These are phyloP conservation scores for Hydrotaea diabolus DNA, from an alignment of 2,888 invertebrate genomes.

Conservation along the genomic window DNA sequence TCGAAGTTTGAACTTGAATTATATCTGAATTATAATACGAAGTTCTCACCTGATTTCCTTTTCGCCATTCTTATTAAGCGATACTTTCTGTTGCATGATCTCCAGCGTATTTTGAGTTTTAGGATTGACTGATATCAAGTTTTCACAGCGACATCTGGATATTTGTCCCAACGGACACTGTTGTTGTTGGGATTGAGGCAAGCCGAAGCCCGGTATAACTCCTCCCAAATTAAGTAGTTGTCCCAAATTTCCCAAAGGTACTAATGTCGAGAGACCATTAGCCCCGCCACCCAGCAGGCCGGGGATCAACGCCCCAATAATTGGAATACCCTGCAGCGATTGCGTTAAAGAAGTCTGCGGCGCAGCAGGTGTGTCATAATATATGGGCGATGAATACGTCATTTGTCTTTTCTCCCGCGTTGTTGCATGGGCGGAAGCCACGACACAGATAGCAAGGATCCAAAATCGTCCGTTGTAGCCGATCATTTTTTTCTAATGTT, in stretches of 20 bases:
- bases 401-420: constrained; percentile 38
- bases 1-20: too few relatives aligned
- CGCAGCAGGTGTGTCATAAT: constrained; percentile 34
- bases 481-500: constrained; percentile 45
- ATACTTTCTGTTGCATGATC: constrained; percentile 72
- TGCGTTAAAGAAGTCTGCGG: too few relatives aligned
- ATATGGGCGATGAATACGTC: constrained; percentile 33
- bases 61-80: constrained; percentile 71
- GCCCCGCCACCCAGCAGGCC: constrained; percentile 3
- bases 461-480: not conserved
- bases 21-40: too few relatives aligned
- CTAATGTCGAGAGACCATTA: constrained; percentile 51
- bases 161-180: constrained; percentile 72
- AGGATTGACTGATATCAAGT: constrained; percentile 44
- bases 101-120: constrained; percentile 43
- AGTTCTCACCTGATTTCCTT: constrained; percentile 70
- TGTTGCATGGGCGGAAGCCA: not conserved
- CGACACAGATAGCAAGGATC: not conserved
- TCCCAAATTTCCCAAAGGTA: constrained; percentile 57
- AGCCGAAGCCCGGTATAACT: constrained; percentile 26
- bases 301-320: constrained; percentile 73
- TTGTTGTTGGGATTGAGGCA: constrained; percentile 9
- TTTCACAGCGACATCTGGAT: constrained; percentile 74
- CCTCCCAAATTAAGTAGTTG: constrained; percentile 55
- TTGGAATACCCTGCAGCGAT: constrained; percentile 70